Evolutionary conservation across 2,797 vertebrate species (phyloP), one percentile per base, ranked within the genome.

Genomic region (Clarias pachynema): DNA sequence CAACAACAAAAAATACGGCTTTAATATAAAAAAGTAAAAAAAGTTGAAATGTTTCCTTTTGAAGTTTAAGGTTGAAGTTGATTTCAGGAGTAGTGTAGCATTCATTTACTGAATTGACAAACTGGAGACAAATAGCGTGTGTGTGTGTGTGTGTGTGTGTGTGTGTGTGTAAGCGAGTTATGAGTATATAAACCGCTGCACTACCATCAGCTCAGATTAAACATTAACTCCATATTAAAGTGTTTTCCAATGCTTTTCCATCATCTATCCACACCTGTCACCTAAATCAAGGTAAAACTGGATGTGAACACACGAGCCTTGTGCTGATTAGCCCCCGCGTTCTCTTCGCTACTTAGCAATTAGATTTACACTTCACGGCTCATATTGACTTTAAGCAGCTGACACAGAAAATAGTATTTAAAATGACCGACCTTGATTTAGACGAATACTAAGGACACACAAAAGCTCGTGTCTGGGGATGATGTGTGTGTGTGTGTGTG

Each of bases 61-160:
- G 44, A 44, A 44, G 1, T 2, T 44, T 44, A 9, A 44, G 40
- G 40, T 44, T 44, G 40, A 44, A 44, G 44, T 44, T 44, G 44
- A 44, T 10, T 10, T 10, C 44, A 44, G 44, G 1, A 2, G 44
- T 44, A 10, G n/a, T 10, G 9, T 14, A 24, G 24, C 8, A 66
- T 66, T 66, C 0, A n/a, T 66, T 66, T n/a, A 66, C 63, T 66
- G n/a, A 24, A n/a, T 7, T n/a, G 10, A 29, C 20, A 66, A 66
- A 10, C 14, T 31, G 9, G 68, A 18, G 4, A 44, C 1, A 44
- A 44, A 44, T 44, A 10, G 44, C 9, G 26, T 78, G 53, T 59
- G 74, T 22, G 29, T 68, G 65, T 68, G 65, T 68, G 65, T 68
- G 73, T 75, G 40, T 57, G 74, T 77, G 75, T 59, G 56, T 59